Evolutionary conservation across 2,113 vertebrate genomes (phyloP), one percentile per base, ranked within the genome.

Genomic region (Microcebus lehilahytsara): DNA sequence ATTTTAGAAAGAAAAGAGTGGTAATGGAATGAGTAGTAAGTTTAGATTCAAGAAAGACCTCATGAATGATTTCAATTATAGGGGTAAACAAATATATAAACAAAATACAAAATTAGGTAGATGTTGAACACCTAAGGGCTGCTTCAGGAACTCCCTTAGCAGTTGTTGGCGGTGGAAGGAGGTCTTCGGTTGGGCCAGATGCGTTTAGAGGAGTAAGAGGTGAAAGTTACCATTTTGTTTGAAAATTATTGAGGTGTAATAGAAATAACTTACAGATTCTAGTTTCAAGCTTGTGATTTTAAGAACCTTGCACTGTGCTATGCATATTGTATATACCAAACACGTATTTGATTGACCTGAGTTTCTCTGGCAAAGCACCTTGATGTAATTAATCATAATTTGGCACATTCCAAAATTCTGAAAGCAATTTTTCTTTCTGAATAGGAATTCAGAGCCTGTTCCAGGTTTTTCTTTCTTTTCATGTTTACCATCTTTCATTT

Each of bases 81-180:
- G n/a, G 6, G 22, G 2, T 40, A 46, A 91, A 87, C 69, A 84
- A 20, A 40, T 64, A 72, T 1, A 19, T 92, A 78, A 75, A 20
- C 46, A 62, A 37, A 72, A 32, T 32, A 2, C 8, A 78, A 34
- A 13, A 19, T 37, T 9, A 5, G 85, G 32, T 67, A 27, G n/a
- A 12, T 30, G 6, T 0, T n/a, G 30, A 9, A 9, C 19, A 32
- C 12, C 3, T 1, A 2, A 64, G 20, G 25, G 10, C 13, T 60
- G 14, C 32, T 27, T 27, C 11, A 51, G 23, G 19, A 56, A 19
- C 5, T 81, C 9, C 9, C 56, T 92, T 12, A 34, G 56, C 9
- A 17, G 66, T 27, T 60, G 9, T 37, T n/a, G 51, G 17, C 16
- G 12, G 0, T n/a, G 0, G 1, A 37, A 64, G 51, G 42, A 27